Percentiles rank a stretch among this genome's conserved stretches.
phyloP scores from a whole-genome alignment of 2,888 invertebrate genomes.

The Acanthococcus lagerstroemiae region DNA sequence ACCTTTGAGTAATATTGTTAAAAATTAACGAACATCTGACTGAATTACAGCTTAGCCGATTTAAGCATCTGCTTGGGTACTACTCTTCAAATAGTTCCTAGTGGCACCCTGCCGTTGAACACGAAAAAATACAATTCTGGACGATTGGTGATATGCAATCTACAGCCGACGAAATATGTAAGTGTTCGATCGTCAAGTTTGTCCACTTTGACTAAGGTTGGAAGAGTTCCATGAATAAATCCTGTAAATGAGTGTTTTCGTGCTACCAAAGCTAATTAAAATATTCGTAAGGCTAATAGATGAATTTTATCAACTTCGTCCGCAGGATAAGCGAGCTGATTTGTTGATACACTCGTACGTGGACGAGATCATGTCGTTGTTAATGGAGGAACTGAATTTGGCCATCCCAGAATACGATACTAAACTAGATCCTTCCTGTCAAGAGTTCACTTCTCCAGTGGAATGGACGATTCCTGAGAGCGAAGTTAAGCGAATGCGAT shows the following conservation, averaged over 20 bases:
- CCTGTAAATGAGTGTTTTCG: background rate
- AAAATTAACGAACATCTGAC: no score
- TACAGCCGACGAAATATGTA: slow-evolving; percentile 96
- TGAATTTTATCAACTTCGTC: no score
- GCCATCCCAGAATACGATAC: slow-evolving; percentile 62
- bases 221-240: no score
- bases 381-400: slow-evolving; percentile 63
- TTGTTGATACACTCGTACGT: slow-evolving; percentile 80
- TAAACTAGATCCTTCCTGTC: slow-evolving; percentile 56
- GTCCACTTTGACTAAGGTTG: background rate
- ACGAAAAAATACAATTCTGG: slow-evolving; percentile 64
- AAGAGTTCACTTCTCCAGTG: slow-evolving; percentile 44
- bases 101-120: slow-evolving; percentile 82
- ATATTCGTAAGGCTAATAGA: no score
- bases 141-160: slow-evolving; percentile 83
- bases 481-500: slow-evolving; percentile 47
- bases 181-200: slow-evolving; percentile 41
- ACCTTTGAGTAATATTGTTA: no score
- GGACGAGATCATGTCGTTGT: slow-evolving; percentile 64
- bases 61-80: slow-evolving; percentile 90
- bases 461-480: slow-evolving; percentile 64
- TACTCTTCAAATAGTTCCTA: slow-evolving; percentile 95
- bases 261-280: background rate
- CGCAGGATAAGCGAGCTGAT: slow-evolving; percentile 81
- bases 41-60: slow-evolving; percentile 80